phyloP scores from a whole-genome alignment of 92 coral and sea anemone species.

The Actinernus sp. region DNA sequence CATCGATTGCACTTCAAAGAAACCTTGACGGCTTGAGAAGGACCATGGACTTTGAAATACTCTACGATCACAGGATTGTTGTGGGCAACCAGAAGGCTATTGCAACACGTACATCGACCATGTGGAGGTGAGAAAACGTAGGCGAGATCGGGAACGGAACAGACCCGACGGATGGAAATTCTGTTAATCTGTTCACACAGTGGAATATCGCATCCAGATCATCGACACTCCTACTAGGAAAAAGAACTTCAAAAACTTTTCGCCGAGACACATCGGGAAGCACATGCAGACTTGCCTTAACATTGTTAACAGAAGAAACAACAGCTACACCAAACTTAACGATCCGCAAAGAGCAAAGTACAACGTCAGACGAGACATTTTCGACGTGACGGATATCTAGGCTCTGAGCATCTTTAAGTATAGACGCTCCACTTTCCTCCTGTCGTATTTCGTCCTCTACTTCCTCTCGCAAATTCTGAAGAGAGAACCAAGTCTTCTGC shows the following conservation, averaged over 20 bases:
- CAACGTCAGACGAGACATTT: conserved; percentile 1
- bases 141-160: background rate
- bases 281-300: background rate
- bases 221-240: background rate
- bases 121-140: conserved; percentile 25
- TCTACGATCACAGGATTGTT: conserved; percentile 19
- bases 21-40: conserved; percentile 19
- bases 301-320: background rate
- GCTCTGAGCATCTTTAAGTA: background rate
- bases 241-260: background rate
- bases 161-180: too few relatives aligned
- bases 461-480: too few relatives aligned
- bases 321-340: conserved; percentile 9
- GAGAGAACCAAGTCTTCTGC: too few relatives aligned
- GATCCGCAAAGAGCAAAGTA: background rate
- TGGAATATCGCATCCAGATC: too few relatives aligned
- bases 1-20: conserved; percentile 30
- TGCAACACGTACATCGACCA: conserved; percentile 4
- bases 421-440: too few relatives aligned
- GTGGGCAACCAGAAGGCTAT: conserved; percentile 3
- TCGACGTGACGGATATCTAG: conserved; percentile 5
- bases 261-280: conserved; percentile 1
- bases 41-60: conserved; percentile 14
- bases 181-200: too few relatives aligned
- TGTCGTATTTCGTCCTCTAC: too few relatives aligned